A percentile compares a stretch with the other conserved stretches of the same genome.
phyloP scores from a whole-genome alignment of 2,113 vertebrate genomes.

The Pheucticus melanocephalus region DNA sequence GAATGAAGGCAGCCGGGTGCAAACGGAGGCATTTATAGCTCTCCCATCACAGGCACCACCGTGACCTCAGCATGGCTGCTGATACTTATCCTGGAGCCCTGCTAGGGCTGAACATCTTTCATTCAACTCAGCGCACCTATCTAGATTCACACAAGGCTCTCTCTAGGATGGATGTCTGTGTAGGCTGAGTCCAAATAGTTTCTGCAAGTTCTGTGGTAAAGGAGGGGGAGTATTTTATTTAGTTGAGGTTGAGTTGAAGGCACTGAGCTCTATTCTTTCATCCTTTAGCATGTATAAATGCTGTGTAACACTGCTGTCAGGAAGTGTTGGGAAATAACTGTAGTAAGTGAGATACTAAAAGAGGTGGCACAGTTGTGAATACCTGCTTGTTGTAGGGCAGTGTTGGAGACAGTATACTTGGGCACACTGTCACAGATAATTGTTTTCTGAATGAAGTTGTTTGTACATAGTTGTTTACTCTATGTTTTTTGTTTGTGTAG shows the following conservation, averaged over 20 bases:
- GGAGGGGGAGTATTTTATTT: fast-evolving
- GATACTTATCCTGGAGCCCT: neutral
- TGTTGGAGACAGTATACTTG: neutral
- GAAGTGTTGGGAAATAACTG: neutral
- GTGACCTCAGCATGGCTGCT: neutral
- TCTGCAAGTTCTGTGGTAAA: neutral
- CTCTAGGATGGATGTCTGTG: neutral
- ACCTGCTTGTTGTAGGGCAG: neutral
- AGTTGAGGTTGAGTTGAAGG: neutral
- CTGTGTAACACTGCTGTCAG: neutral
- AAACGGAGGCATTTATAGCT: neutral
- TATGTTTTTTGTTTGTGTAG: neutral
- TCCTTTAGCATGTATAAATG: neutral
- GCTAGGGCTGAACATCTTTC: neutral
- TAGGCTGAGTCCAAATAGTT: neutral
- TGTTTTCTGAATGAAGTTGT: neutral
- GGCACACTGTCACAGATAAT: neutral
- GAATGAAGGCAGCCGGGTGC: neutral
- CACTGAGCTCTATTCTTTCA: neutral
- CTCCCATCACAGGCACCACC: fast-evolving
- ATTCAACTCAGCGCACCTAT: fast-evolving
- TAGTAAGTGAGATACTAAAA: neutral
- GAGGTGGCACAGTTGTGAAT: neutral
- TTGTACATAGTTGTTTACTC: neutral
- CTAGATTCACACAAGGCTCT: neutral